Evolutionary conservation across 2,888 invertebrate genomes (phyloP).

Genomic region (Apomyelois bistriatella): DNA sequence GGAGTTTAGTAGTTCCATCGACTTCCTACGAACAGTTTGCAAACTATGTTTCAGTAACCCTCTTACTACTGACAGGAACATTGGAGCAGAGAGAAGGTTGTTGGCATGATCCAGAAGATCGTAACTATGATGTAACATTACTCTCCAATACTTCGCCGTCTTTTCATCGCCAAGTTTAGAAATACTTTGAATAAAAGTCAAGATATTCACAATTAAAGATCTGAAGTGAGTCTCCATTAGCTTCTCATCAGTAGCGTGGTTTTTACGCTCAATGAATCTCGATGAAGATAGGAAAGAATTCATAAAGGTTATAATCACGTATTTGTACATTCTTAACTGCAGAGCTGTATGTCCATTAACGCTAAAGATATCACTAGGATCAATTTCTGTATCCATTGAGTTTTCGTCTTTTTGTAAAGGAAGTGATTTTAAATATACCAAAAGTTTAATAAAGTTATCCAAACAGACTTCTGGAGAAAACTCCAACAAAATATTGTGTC

Average conservation of each 20-base stretch:
- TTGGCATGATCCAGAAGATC: conserved; percentile 90
- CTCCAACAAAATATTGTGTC: conserved; percentile 82
- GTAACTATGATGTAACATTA: conserved; percentile 87
- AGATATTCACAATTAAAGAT: conserved; percentile 83
- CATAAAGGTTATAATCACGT: conserved; percentile 87
- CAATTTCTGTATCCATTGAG: conserved; percentile 55
- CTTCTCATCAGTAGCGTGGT: conserved; percentile 66
- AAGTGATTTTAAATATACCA: conserved; percentile 82
- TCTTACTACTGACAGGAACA: conserved; percentile 89
- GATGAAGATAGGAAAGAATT: conserved; percentile 84
- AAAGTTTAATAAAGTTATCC: conserved; percentile 82
- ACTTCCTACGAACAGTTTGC: conserved; percentile 86
- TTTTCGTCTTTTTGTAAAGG: conserved; percentile 83
- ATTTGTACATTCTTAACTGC: conserved; percentile 92
- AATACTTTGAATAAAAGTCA: conserved; percentile 84
- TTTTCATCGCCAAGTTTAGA: conserved; percentile 82
- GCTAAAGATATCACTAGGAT: conserved; percentile 80
- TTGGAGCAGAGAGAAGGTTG: conserved; percentile 86
- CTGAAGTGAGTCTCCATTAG: conserved; percentile 83
- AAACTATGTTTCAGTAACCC: conserved; percentile 86
- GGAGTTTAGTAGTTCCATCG: conserved; percentile 91
- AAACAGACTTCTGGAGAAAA: conserved; percentile 83
- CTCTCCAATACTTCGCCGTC: conserved; percentile 89
- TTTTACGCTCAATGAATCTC: conserved; percentile 84
- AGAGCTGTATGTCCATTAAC: conserved; percentile 83